Conservation (phyloP, 2,113 vertebrate species). For the Camarhynchus parvulus region DNA sequence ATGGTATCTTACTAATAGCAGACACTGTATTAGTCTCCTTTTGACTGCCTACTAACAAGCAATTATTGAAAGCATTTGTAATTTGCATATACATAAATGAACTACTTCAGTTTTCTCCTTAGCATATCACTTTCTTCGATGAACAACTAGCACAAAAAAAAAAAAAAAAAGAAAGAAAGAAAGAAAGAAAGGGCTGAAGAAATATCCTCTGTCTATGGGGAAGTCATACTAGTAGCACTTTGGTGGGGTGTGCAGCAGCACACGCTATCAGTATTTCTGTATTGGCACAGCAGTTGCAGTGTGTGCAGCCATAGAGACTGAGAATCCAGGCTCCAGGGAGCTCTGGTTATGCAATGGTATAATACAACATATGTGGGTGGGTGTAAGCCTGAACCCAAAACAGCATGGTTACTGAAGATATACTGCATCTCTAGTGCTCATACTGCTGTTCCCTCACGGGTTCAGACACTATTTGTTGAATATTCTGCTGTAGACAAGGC, state of each 20-base stretch:
- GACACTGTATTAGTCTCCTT: neutral
- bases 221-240: slow-evolving; percentile 20
- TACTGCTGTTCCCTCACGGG: slow-evolving; percentile 12
- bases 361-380: slow-evolving; percentile 69
- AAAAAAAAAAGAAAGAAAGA: neutral
- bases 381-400: slow-evolving; percentile 67
- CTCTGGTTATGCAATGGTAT: slow-evolving; percentile 58
- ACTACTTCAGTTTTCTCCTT: neutral
- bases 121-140: neutral
- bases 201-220: neutral
- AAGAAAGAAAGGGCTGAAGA: neutral
- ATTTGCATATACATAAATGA: neutral
- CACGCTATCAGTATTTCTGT: neutral
- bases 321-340: slow-evolving; percentile 40
- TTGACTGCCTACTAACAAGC: neutral
- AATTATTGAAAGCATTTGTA: neutral
- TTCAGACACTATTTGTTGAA: slow-evolving; percentile 23
- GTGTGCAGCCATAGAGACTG: slow-evolving; percentile 55
- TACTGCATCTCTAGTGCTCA: slow-evolving; percentile 13
- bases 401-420: slow-evolving; percentile 54
- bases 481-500: slow-evolving; percentile 12
- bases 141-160: neutral
- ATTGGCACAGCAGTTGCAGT: slow-evolving; percentile 30
- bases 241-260: neutral
- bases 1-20: neutral